Evolutionary conservation across 2,888 invertebrate genomes (phyloP), one percentile per base, ranked within the genome.

Genomic region (Parnassius glacialis): DNA sequence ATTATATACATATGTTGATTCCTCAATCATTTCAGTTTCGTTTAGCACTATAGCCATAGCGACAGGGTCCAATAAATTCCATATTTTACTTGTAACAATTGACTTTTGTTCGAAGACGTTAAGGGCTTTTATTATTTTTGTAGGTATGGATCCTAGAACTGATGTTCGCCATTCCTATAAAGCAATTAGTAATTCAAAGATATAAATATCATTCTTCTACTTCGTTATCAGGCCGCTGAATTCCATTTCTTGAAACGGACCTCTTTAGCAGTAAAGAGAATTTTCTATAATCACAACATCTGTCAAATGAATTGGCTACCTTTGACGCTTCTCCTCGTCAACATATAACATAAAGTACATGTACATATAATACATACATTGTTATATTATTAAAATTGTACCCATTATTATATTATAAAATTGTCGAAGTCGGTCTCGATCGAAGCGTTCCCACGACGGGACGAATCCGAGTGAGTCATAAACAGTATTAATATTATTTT

Each of bases 21-120:
- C 72, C 0, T 67, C 62, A 0, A 79, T 74, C 0, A 68, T 57
- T 43, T 56, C 42, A n/a, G 61, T 55, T 41, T 52, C 11, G 10
- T 71, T 76, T 0, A 87, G 51, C 10, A 74, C 81, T 0, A 76
- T 63, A 0, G 83, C 76, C 1, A 86, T 67, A 0, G 74, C 78
- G 0, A 84, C 83, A 0, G 87, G 85, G 41, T 87, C 87, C 2
- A 87, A 64, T 0, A 80, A 75, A 1, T 68, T 66, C 87, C 87
- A 87, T 0, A 54, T 55, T 0, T 69, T 69, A 43, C 70, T 70
- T 1, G 62, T 64, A 0, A 62, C 64, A n/a, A 87, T 12, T 0
- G 80, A 64, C 1, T 83, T 68, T 52, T 74, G 75, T 64, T 87
- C 87, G 42, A 77, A 86, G 48, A 76, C 75, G 42, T 86, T 87